These are phyloP conservation scores for Atta colombica DNA, from an alignment of 1,140 invertebrate genomes.

Conservation along the genomic window DNA sequence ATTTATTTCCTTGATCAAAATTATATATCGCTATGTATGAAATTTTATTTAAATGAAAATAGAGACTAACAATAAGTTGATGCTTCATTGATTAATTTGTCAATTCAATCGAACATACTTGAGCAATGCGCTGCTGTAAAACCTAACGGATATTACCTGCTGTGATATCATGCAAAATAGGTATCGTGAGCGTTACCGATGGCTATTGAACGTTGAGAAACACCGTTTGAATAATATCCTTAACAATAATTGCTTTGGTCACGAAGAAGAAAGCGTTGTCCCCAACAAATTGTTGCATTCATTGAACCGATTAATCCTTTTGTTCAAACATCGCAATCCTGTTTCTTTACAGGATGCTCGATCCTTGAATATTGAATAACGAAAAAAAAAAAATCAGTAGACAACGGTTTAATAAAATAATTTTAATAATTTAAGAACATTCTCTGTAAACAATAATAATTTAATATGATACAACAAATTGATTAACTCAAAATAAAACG, in stretches of 20 bases:
- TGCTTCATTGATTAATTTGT: not conserved
- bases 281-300: constrained; percentile 61
- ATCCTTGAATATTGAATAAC: not conserved
- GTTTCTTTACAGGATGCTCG: constrained; percentile 3
- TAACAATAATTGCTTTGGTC: constrained; percentile 73
- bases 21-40: not conserved
- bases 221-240: constrained; percentile 76
- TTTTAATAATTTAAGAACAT: constrained; percentile 32
- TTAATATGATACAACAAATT: constrained; percentile 23
- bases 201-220: constrained; percentile 74
- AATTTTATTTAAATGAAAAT: not conserved
- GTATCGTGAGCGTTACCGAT: constrained; percentile 69
- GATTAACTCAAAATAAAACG: constrained; percentile 27
- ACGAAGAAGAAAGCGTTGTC: constrained; percentile 74
- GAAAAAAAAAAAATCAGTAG: not conserved
- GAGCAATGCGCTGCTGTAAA: constrained; percentile 72
- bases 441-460: constrained; percentile 38
- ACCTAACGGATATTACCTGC: constrained; percentile 71
- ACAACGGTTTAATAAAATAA: constrained; percentile 43
- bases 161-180: constrained; percentile 66
- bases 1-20: not conserved
- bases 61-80: not conserved
- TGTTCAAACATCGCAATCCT: not conserved
- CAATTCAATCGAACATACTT: constrained; percentile 43
- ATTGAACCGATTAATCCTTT: constrained; percentile 68